Base-by-base conservation (phyloP, 2,797 vertebrate genomes). In the Numenius phaeopus region DNA sequence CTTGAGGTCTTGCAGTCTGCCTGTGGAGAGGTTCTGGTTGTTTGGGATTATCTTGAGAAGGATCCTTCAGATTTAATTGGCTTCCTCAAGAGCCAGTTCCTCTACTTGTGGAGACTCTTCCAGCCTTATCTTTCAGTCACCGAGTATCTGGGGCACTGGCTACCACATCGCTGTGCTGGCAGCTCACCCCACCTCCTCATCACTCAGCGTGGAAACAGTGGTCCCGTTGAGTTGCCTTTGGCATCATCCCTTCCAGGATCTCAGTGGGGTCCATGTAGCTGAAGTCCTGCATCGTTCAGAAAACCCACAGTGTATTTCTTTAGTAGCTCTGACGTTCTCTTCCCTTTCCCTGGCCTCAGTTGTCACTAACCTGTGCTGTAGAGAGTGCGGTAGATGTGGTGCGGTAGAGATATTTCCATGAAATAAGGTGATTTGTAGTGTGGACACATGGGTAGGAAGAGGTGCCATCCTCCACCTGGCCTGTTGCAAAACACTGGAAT, bases 121-220 rank as follows among this genome's bases (percentile, higher is more conserved):
- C 24, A 57, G 23, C 47, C 32, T 49, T 27, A 8, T 7, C 17
- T 69, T 47, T 50, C 19, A 75, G 65, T 54, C 17, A 20, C 49
- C 0, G 0, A 15, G 32, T 46, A 11, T 30, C 18, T 78, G 72
- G 30, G 34, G 21, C 9, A 3, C 8, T 26, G 49, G 49, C 39
- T 75, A 4, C 26, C 8, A 0, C 1, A 5, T 46, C n/a, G 5
- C 39, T 37, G 13, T 65, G 39, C 73, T 54, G 67, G 57, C 52
- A 69, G 26, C 55, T 55, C 29, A 24, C 50, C 42, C 44, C 18
- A 5, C 37, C n/a, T 46, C 24, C 44, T 65, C 10, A n/a, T 50
- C 11, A 2, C 61, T 19, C 9, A 66, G n/a, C 44, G 7, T 10
- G 20, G 62, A 50, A 78, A 14, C 3, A 12, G 24, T 0, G 4